Evolutionary conservation across 2,797 vertebrate species (phyloP).

Genomic region (Sebastes oblongus): DNA sequence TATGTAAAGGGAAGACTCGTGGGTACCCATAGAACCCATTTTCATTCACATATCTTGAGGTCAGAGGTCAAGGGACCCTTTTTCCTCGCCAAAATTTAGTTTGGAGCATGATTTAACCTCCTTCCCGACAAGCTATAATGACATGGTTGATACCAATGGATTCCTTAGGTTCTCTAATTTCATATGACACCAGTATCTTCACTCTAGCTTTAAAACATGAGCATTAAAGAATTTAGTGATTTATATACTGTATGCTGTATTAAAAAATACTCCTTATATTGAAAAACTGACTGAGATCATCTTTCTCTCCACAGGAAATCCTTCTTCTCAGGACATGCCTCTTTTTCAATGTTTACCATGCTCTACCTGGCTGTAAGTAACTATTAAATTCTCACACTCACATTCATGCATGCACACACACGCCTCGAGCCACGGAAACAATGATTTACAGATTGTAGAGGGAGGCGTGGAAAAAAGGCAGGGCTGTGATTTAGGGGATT

Average conservation of each 20-base stretch:
- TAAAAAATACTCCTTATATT: neutral
- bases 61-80: too few relatives aligned
- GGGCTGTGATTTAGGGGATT: slow-evolving; percentile 48
- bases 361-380: slow-evolving; percentile 97
- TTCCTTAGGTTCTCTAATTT: too few relatives aligned
- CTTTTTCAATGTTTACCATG: slow-evolving; percentile 98
- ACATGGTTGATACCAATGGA: too few relatives aligned
- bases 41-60: too few relatives aligned
- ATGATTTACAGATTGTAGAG: slow-evolving; percentile 24
- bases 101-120: too few relatives aligned
- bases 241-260: neutral
- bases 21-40: too few relatives aligned
- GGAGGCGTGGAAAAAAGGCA: slow-evolving; percentile 32
- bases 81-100: too few relatives aligned
- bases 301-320: slow-evolving; percentile 89
- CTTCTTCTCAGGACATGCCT: slow-evolving; percentile 98
- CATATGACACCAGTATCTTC: too few relatives aligned
- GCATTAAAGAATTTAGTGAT: too few relatives aligned
- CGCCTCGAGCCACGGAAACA: slow-evolving; percentile 32
- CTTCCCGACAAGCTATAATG: too few relatives aligned
- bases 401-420: slow-evolving; percentile 14
- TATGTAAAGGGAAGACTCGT: too few relatives aligned
- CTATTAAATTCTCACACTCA: slow-evolving; percentile 9
- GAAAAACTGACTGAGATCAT: slow-evolving; percentile 1
- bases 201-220: too few relatives aligned